Evolutionary conservation across 2,888 invertebrate species (phyloP), one percentile per base, ranked within the genome.

Genomic region (Drosophila gaucha): DNA sequence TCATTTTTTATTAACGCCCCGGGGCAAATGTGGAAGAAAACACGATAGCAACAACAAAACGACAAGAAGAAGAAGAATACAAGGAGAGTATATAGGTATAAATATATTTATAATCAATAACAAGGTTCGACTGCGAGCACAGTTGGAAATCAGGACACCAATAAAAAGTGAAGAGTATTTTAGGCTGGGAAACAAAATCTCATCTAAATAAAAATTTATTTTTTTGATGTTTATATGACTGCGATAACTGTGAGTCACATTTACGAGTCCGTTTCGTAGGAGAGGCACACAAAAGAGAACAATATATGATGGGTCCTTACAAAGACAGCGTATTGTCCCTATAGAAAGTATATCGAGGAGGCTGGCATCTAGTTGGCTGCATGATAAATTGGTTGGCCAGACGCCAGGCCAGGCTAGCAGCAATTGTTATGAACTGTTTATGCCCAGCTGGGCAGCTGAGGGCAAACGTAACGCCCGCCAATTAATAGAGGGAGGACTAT

Each of bases 121-220:
- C 69, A 70, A 68, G 65, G 69, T 38, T 43, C 31, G 58, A 72
- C 70, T 59, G 65, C 39, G 58, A 20, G 67, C 82, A 72, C 82
- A 80, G 86, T 82, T 80, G 82, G 82, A 86, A 82, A 82, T 86
- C 84, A 87, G 82, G 82, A 83, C 87, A 83, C 78, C 71, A 65
- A 76, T 84, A 80, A 74, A 76, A 76, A 60, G 57, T 58, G 28
- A 58, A 59, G 55, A 67, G 49, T 47, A 55, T 52, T 68, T 59
- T 8, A 18, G 50, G 62, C 60, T 77, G 66, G 57, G 60, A 56
- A 79, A 51, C 57, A 38, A 62, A 72, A 16, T 39, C 60, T 78
- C 85, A 80, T 83, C 76, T 85, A 80, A 83, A 80, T 87, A 87
- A 84, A 70, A 76, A 47, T 35, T 35, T 16, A 6, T 4, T 35